These are phyloP conservation scores for Eolophus roseicapilla DNA, from an alignment of 2,113 vertebrate genomes.

Conservation along the genomic window DNA sequence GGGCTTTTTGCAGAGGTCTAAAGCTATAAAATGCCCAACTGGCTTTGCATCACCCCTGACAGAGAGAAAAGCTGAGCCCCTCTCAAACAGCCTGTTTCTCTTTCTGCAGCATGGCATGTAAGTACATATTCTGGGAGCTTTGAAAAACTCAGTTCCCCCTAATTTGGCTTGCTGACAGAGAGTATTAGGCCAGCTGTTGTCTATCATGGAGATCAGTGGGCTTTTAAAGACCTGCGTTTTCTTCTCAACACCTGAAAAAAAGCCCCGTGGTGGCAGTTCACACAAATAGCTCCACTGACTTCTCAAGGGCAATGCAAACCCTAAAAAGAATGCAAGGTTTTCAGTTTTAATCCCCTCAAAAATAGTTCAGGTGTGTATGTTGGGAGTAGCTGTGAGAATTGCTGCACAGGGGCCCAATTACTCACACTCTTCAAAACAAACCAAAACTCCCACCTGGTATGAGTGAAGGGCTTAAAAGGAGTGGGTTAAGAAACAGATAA, in stretches of 20 bases:
- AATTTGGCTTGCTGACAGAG: background rate
- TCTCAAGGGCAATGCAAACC: background rate
- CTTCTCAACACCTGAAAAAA: background rate
- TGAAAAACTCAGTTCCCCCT: background rate
- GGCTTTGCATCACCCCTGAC: background rate
- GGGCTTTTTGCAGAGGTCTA: background rate
- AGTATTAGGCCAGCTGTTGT: background rate
- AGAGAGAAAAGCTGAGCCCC: background rate
- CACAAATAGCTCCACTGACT: background rate
- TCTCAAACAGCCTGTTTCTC: background rate
- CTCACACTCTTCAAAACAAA: background rate
- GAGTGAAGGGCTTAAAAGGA: background rate
- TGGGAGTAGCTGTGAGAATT: background rate
- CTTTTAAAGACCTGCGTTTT: background rate
- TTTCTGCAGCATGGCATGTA: background rate
- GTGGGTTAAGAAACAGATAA: background rate
- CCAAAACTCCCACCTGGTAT: background rate
- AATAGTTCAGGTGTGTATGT: background rate
- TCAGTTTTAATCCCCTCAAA: background rate
- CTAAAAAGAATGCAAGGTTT: background rate
- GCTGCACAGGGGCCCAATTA: constrained; percentile 20
- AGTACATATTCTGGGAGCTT: background rate
- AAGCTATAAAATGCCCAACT: background rate
- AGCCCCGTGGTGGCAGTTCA: background rate
- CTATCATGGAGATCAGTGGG: background rate